Evolutionary conservation across 2,888 invertebrate species (phyloP), one percentile per base, ranked within the genome.

Genomic region (Mallateleia sp.): DNA sequence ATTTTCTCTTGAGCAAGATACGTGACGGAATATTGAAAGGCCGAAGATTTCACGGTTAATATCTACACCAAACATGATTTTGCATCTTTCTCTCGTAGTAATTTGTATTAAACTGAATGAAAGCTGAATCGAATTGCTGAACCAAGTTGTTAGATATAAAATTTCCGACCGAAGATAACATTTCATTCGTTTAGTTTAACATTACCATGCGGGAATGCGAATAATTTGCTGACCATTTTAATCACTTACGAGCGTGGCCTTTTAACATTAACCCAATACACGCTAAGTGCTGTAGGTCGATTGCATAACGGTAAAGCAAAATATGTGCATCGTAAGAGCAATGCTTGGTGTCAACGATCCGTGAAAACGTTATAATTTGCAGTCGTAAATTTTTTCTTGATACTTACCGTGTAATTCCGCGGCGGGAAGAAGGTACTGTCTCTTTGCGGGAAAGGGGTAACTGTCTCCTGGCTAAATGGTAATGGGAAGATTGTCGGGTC

Each of bases 291-390:
- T 79, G 81, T 88, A 86, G 87, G 85, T 87, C 82, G 89, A 88
- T 89, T 89, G 75, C 86, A 85, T 88, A 88, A 89, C 89, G 88
- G 89, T 89, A 88, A 81, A 86, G 38, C 69, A 58, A 83, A 88
- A 85, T 82, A 83, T 88, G 83, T 79, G 67, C 74, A 77, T 85
- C 77, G 42, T 85, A 83, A 85, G 85, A 83, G 80, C 66, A 75
- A 77, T 85, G 83, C 83, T 80, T 71, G 75, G 71, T 74, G 75
- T 58, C 85, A 79, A 82, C 77, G 75, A 83, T 79, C 82, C 78
- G 71, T 88, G 67, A 82, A 85, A 88, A 85, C 71, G 72, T 79
- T 83, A 80, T 80, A 88, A 83, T 88, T 83, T 83, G 72, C 75
- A 66, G 62, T 56, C 56, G 74, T 88, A 74, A 74, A 85, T 72